Conservation (phyloP, 64 coral and sea anemone species). For the Montipora capricornis region DNA sequence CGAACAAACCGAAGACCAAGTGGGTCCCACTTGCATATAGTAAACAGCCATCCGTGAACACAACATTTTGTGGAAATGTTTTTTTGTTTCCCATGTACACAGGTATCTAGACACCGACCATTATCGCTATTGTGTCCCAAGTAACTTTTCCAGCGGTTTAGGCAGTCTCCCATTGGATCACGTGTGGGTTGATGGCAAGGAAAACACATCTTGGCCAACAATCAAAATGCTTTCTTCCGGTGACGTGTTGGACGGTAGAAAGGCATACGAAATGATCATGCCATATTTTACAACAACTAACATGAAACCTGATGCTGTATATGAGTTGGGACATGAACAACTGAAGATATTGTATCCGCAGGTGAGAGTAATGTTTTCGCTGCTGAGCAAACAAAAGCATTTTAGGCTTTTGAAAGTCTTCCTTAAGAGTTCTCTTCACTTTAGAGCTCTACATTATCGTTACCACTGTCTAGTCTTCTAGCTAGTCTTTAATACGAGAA, state of each 20-base stretch:
- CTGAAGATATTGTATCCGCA: constrained; percentile 52
- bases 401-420: background rate
- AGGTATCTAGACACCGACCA: constrained; percentile 85
- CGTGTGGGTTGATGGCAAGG: constrained; percentile 76
- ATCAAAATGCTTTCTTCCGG: constrained; percentile 65
- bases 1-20: no score
- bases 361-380: background rate
- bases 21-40: no score
- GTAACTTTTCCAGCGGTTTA: constrained; percentile 92
- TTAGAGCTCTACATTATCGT: background rate
- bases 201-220: constrained; percentile 59
- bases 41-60: no score
- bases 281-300: constrained; percentile 75
- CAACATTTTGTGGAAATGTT: background rate
- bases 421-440: background rate
- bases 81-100: background rate
- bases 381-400: no score
- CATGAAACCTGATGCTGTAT: constrained; percentile 46
- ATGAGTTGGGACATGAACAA: constrained; percentile 46
- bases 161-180: constrained; percentile 78
- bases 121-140: constrained; percentile 83
- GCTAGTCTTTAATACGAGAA: no score
- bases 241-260: constrained; percentile 68
- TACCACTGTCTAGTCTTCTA: background rate
- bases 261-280: constrained; percentile 72